Evolutionary conservation across 2,888 invertebrate species (phyloP), one percentile per base, ranked within the genome.

Genomic region (Melinaea marsaeus): DNA sequence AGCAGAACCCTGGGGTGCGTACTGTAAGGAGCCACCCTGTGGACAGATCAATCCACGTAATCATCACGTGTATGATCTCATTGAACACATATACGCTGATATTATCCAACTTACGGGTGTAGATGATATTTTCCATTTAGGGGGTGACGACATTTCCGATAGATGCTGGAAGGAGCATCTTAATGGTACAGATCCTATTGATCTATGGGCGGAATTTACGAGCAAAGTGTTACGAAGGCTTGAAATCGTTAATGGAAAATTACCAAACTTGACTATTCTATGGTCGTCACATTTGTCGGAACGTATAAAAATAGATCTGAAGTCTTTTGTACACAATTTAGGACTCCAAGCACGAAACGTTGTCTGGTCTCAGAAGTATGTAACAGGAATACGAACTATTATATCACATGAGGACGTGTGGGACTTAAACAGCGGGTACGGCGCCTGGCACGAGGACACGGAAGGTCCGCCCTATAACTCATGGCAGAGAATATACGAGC

Each of bases 401-500:
- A 85, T 96, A 67, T 96, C 96, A 6, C 95, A 96, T 79, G 95
- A 95, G 60, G 95, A 96, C 75, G 94, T 95, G 4, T 95, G 95
- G 95, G 95, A 96, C 80, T 91, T 96, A 70, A 96, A 96, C 77
- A 95, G 95, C 74, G 96, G 96, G 0, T 94, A 94, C 73, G 95
- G 95, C 6, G 92, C 92, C 60, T 96, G 96, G 96, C 87, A 95
- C 54, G 94, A 95, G 2, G 94, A 94, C 61, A 94, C 93, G 0
- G 94, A 94, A 62, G 96, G 96, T 73, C 94, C 94, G 35, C 95
- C 95, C 0, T 97, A 95, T 81, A 93, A 95, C 70, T 94, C 95
- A 11, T 97, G 96, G 96, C 96, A 96, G 78, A 93, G 93, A 42
- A 92, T 96, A 32, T 97, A 96, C 79, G 95, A 94, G 76, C 95